These are phyloP conservation scores for Isaurus tuberculatus DNA, from an alignment of 92 coral and sea anemone genomes.

Conservation along the genomic window DNA sequence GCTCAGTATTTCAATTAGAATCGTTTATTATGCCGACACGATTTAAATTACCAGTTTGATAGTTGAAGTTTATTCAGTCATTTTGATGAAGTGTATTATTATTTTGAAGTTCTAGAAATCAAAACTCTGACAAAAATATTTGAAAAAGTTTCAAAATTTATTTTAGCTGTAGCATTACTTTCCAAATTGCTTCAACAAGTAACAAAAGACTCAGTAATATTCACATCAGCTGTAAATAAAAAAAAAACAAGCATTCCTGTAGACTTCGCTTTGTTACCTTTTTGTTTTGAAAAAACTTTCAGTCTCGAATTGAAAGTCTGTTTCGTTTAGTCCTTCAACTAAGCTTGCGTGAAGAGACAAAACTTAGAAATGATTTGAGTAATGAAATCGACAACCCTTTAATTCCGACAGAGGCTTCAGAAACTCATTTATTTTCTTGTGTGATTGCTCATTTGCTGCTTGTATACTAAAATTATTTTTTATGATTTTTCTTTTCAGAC, in stretches of 20 bases:
- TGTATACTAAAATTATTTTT: constrained; percentile 15
- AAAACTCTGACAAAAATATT: not conserved
- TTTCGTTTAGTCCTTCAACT: not conserved
- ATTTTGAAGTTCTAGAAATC: constrained; percentile 34
- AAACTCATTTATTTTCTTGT: not conserved
- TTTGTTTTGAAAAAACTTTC: not conserved
- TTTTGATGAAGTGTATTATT: constrained; percentile 22
- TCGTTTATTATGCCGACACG: constrained; percentile 22
- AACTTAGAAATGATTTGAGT: not conserved
- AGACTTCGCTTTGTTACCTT: not conserved
- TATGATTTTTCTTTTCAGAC: constrained; percentile 61
- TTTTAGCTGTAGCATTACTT: not conserved
- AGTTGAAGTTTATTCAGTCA: constrained; percentile 28
- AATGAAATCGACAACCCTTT: constrained; percentile 13
- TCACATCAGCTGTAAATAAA: not conserved
- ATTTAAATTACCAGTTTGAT: constrained; percentile 17
- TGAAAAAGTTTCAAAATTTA: not conserved
- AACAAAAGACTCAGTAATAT: not conserved
- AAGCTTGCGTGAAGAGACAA: not conserved
- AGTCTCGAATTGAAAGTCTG: not conserved
- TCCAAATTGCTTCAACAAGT: not conserved
- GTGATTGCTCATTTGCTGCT: constrained; percentile 41
- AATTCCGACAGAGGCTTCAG: not conserved
- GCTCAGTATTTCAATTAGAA: not conserved
- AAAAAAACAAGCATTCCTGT: constrained; percentile 25